These are phyloP conservation scores for Willowsia nigromaculata DNA, from an alignment of 2,888 invertebrate species.

Conservation along the genomic window DNA sequence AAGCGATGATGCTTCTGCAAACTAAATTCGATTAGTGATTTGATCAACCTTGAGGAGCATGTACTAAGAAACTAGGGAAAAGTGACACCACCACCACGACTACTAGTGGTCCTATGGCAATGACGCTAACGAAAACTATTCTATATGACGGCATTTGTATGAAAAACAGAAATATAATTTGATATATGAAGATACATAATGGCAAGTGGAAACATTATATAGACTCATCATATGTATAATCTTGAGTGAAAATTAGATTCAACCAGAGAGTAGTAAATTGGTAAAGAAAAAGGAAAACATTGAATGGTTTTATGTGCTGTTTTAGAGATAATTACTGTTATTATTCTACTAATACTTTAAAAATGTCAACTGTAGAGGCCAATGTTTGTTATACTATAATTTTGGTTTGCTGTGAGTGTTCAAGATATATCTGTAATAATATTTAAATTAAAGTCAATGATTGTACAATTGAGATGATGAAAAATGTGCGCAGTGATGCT, in stretches of 20 bases:
- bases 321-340: not conserved
- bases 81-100: not conserved
- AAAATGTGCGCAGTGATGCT: slow-evolving; percentile 35
- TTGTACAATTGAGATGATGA: not conserved
- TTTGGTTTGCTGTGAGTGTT: slow-evolving; percentile 4
- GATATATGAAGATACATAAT: not conserved
- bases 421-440: no score
- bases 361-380: slow-evolving; percentile 18
- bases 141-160: slow-evolving; percentile 8
- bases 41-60: not conserved
- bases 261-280: not conserved
- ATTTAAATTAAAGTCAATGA: not conserved
- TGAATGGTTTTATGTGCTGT: not conserved
- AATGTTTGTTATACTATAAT: not conserved
- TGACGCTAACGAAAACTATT: no score
- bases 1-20: not conserved
- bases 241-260: not conserved
- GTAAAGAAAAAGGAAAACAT: not conserved
- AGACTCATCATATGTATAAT: not conserved
- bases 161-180: slow-evolving; percentile 16
- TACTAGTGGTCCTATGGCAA: no score
- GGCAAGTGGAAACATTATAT: not conserved
- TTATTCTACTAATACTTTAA: not conserved
- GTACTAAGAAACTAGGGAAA: not conserved
- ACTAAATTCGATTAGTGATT: not conserved